Evolutionary conservation across 2,113 vertebrate genomes (phyloP).

Genomic region (Plectropomus leopardus): DNA sequence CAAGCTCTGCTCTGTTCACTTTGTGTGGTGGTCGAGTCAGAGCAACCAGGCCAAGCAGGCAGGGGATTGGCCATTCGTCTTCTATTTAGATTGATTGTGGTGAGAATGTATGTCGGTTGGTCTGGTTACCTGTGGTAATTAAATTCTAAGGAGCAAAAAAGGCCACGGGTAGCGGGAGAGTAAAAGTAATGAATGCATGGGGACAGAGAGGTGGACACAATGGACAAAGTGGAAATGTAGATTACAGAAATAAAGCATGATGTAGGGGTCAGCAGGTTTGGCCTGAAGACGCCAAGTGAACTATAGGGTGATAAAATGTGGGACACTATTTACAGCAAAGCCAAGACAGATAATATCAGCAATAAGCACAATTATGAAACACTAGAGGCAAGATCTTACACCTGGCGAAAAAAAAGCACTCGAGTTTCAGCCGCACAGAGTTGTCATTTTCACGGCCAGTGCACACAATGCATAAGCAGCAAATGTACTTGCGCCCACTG

Average conservation of each 20-base stretch:
- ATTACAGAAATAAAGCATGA: conserved; percentile 47
- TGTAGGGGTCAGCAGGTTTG: conserved; percentile 18
- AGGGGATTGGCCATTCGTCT: conserved; percentile 39
- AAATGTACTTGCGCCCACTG: no score
- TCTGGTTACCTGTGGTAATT: conserved; percentile 66
- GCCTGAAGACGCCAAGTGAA: conserved; percentile 6
- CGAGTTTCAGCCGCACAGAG: no score
- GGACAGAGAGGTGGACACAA: conserved; percentile 18
- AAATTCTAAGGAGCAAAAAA: conserved; percentile 68
- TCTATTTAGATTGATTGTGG: conserved; percentile 63
- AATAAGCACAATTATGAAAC: neutral
- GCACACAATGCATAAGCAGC: no score
- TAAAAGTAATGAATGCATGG: conserved; percentile 49
- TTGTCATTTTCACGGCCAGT: no score
- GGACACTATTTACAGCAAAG: neutral
- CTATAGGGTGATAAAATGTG: neutral
- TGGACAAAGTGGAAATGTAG: conserved; percentile 45
- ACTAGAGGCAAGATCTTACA: no score
- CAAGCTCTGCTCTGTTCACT: conserved; percentile 40
- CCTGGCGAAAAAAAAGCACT: no score
- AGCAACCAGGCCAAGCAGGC: neutral
- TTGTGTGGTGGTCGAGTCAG: conserved; percentile 34
- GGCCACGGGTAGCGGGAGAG: conserved; percentile 45
- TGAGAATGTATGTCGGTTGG: conserved; percentile 48
- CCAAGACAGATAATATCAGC: conserved; percentile 2